A percentile compares a stretch with the other conserved stretches of the same genome.
These are phyloP conservation scores for Cichlasoma orientale DNA, from an alignment of 2,797 vertebrate species.

Conservation along the genomic window DNA sequence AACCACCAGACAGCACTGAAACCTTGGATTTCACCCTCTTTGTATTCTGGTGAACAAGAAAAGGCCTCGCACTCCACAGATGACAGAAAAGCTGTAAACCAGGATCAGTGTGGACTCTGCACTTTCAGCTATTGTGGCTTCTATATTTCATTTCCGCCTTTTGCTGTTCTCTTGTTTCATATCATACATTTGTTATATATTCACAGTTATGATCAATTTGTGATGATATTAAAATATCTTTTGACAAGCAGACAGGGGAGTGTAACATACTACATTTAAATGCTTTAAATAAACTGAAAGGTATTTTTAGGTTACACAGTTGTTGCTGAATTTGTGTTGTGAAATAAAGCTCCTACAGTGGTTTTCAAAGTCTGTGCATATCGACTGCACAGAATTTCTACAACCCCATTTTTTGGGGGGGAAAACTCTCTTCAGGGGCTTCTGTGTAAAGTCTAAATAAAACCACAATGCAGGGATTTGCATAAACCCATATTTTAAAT, in stretches of 20 bases:
- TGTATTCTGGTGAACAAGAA: neutral
- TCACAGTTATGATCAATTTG: constrained; percentile 2
- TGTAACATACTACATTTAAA: constrained; percentile 35
- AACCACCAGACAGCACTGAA: constrained; percentile 23
- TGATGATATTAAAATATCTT: constrained; percentile 20
- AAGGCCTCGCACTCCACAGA: neutral
- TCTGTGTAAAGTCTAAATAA: neutral
- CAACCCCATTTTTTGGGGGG: too few species aligned
- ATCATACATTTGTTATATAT: constrained; percentile 23
- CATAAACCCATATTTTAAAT: neutral
- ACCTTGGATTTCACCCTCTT: neutral
- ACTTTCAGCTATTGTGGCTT: constrained; percentile 33
- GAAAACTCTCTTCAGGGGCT: too few species aligned
- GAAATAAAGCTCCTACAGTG: constrained; percentile 52
- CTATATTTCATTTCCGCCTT: constrained; percentile 32
- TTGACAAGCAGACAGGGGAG: neutral
- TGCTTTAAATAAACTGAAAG: constrained; percentile 8
- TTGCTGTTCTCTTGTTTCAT: constrained; percentile 41
- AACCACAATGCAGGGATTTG: neutral
- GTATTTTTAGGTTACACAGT: constrained; percentile 13
- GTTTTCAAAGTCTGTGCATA: neutral
- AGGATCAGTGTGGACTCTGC: neutral
- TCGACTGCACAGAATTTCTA: neutral
- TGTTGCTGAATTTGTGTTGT: constrained; percentile 23
- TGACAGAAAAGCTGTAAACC: constrained; percentile 6